Evolutionary conservation across 2,797 vertebrate species (phyloP).

Genomic region (Dendrocincla fuliginosa): DNA sequence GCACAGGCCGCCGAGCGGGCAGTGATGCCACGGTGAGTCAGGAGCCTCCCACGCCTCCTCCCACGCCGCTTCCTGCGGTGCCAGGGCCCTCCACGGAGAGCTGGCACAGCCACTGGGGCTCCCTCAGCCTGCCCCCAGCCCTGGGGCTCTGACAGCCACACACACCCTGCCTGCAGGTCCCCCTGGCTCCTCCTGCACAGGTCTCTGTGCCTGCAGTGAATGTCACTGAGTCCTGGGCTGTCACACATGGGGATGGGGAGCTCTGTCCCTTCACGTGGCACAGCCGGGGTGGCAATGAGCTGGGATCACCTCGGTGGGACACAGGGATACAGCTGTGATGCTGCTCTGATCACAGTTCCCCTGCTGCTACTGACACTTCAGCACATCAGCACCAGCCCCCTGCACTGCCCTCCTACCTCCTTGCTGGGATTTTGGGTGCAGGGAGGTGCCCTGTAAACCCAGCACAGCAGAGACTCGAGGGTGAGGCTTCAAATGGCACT

Average conservation of each 20-base stretch:
- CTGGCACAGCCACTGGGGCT: neutral
- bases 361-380: neutral
- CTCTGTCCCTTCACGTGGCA: neutral
- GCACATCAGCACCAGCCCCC: neutral
- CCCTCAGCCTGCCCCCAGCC: neutral
- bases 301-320: neutral
- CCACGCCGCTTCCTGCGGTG: neutral
- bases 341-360: neutral
- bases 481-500: neutral
- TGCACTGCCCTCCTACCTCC: neutral
- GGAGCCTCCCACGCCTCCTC: neutral
- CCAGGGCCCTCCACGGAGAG: neutral
- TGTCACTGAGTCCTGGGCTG: neutral
- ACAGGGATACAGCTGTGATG: neutral
- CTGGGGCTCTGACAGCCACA: neutral
- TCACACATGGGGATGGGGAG: neutral
- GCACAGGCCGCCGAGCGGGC: neutral
- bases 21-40: neutral
- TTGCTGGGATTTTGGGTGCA: fast-evolving
- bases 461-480: neutral
- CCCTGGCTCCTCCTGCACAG: neutral
- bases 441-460: neutral
- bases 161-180: neutral
- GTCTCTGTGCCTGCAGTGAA: neutral
- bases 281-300: neutral